These are phyloP conservation scores for Sus cebifrons DNA, from an alignment of 2,797 vertebrate species.

Conservation along the genomic window DNA sequence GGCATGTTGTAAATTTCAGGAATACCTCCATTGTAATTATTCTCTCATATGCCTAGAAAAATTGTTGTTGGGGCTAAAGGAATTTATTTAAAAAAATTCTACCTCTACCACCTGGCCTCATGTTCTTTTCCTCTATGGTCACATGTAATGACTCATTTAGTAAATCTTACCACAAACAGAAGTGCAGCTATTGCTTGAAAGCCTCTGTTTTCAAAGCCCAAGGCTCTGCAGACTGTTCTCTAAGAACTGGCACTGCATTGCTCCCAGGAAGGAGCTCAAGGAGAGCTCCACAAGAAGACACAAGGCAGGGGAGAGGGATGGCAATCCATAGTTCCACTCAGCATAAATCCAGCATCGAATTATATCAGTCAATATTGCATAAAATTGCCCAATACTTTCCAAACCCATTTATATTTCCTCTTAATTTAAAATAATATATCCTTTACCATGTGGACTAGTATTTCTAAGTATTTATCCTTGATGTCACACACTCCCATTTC, in stretches of 20 bases:
- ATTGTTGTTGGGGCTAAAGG: not conserved
- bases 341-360: not conserved
- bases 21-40: not conserved
- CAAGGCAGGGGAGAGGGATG: fast-evolving
- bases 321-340: not conserved
- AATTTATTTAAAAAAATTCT: not conserved
- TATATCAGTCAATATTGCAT: not conserved
- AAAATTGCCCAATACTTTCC: not conserved
- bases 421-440: not conserved
- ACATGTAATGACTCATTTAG: not conserved
- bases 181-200: not conserved
- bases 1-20: not conserved
- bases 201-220: not conserved
- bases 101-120: not conserved
- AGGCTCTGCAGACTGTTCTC: not conserved
- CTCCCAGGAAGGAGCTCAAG: not conserved
- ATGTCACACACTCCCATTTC: not conserved
- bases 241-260: fast-evolving
- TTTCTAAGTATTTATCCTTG: not conserved
- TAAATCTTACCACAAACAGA: not conserved
- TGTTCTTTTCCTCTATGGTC: not conserved
- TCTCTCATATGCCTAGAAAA: not conserved
- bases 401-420: not conserved
- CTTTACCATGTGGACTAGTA: not conserved
- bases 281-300: not conserved